A percentile compares a stretch with the other conserved stretches of the same genome.
Evolutionary conservation across 2,888 invertebrate species (phyloP).

Genomic region (Taphrorychus bicolor): DNA sequence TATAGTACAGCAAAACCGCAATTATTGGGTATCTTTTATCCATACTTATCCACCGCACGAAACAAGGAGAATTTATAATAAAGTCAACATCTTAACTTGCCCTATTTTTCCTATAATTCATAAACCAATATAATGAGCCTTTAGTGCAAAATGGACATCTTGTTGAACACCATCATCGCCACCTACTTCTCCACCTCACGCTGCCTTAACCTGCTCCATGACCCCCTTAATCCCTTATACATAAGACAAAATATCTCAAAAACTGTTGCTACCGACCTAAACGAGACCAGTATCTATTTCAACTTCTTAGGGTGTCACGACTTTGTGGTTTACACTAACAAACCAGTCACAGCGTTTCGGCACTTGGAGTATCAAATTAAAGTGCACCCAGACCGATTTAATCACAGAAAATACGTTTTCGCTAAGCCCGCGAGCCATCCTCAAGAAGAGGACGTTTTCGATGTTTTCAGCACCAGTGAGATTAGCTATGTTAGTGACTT

Average conservation of each 20-base stretch:
- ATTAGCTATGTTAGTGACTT: conserved; percentile 56
- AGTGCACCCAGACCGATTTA: conserved; percentile 12
- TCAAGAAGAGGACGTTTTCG: conserved; percentile 67
- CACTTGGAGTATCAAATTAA: conserved; percentile 45
- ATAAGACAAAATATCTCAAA: conserved; percentile 19
- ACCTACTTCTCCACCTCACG: conserved; percentile 42
- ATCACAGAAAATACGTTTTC: conserved; percentile 60
- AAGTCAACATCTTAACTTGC: not conserved
- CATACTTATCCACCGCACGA: no score
- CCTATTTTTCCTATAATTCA: not conserved
- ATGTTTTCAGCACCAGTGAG: conserved; percentile 64
- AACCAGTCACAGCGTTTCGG: conserved; percentile 41
- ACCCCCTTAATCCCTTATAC: conserved; percentile 36
- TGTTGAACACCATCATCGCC: conserved; percentile 13
- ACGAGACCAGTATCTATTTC: conserved; percentile 33
- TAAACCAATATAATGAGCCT: not conserved
- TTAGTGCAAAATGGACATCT: not conserved
- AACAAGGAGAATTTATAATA: conserved; percentile 5
- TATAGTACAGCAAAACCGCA: no score
- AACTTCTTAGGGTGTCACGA: conserved; percentile 48
- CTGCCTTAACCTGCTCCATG: conserved; percentile 43
- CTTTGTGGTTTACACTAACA: conserved; percentile 42
- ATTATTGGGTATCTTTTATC: no score
- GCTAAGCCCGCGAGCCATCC: conserved; percentile 67
- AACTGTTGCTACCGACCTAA: conserved; percentile 7